Base-by-base conservation (phyloP, 30 jellyfish, hydroid and myxozoan species). In the Aurelia aurita complex sp. Pacific region DNA sequence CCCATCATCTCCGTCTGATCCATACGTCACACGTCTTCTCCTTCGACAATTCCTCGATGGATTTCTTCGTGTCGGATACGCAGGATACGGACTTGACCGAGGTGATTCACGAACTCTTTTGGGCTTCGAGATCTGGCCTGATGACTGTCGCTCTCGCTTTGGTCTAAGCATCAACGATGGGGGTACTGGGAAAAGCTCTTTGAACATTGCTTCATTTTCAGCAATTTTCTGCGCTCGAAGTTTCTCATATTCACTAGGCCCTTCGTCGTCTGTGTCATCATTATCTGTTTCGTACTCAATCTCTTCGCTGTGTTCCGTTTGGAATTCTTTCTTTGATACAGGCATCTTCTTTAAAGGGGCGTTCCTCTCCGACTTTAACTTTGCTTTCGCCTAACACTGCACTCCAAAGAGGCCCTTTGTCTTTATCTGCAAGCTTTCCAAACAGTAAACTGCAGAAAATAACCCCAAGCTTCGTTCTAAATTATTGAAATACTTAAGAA, bases 171-270 rank as follows among this genome's bases (percentile, higher is more conserved):
- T 64, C 16, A 36, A 17, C 6, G 34, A 18, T 43, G 89, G 69
- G 1, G 81, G 63, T 8, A 84, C 97, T 15, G 99, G 99, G 69
- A 94, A 94, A 9, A 94, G 86, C 68, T 85, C 74, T 81, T 85
- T 85, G 66, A 94, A 89, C 79, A 67, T 64, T 81, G 71, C 85
- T 64, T 89, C 80, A 72, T 94, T 79, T 62, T 76, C 92, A 29
- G 95, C 92, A 38, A 89, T 89, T n/a, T 81, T 85, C 78, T 80
- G 62, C 78, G 33, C 34, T 52, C 99, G 40, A 53, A 36, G 77
- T 57, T 50, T 76, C 73, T 94, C 99, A 74, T 81, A 79, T 16
- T 82, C 91, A 78, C 95, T 92, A 8, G 38, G 43, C 19, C 50
- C 77, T 52, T 76, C 76, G 4, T 40, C 52, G 8, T 40, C 52